Evolutionary conservation across 2,797 vertebrate species (phyloP).

Genomic region (Anas acuta): DNA sequence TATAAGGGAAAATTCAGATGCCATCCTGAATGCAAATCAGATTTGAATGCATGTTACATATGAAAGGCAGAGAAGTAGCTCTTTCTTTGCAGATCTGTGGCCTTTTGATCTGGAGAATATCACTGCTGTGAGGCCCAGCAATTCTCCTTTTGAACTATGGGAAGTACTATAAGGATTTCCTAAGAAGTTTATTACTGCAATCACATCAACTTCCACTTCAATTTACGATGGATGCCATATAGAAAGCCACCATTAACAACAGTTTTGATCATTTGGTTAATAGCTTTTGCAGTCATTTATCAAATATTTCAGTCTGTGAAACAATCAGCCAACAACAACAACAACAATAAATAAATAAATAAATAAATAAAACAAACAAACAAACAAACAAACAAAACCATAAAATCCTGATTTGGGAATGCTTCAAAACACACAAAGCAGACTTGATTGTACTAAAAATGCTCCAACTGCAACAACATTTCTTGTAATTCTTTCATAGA

Average conservation of each 20-base stretch:
- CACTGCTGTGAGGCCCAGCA: background rate
- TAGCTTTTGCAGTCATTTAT: background rate
- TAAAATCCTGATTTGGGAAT: slow-evolving; percentile 21
- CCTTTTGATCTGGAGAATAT: slow-evolving; percentile 13
- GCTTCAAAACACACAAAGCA: slow-evolving; percentile 19
- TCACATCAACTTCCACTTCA: slow-evolving; percentile 1
- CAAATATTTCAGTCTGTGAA: slow-evolving; percentile 3
- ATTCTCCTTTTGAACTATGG: slow-evolving; percentile 58
- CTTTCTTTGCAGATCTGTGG: background rate
- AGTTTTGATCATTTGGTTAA: background rate
- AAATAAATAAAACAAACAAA: no score
- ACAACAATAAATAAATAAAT: no score
- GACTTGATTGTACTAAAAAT: slow-evolving; percentile 30
- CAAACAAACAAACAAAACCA: background rate
- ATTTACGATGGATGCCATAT: background rate
- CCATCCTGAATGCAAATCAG: slow-evolving; percentile 56
- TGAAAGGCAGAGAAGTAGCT: slow-evolving; percentile 48
- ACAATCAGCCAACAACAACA: background rate
- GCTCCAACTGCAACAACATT: slow-evolving; percentile 36
- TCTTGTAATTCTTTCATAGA: slow-evolving; percentile 38
- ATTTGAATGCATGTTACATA: slow-evolving; percentile 42
- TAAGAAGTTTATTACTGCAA: slow-evolving; percentile 26
- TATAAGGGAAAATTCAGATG: slow-evolving; percentile 60
- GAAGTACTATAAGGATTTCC: background rate
- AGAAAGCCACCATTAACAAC: background rate